Percentiles rank a stretch among this genome's conserved stretches.
These are phyloP conservation scores for Leptothorax acervorum DNA, from an alignment of 2,888 invertebrate genomes.

Conservation along the genomic window DNA sequence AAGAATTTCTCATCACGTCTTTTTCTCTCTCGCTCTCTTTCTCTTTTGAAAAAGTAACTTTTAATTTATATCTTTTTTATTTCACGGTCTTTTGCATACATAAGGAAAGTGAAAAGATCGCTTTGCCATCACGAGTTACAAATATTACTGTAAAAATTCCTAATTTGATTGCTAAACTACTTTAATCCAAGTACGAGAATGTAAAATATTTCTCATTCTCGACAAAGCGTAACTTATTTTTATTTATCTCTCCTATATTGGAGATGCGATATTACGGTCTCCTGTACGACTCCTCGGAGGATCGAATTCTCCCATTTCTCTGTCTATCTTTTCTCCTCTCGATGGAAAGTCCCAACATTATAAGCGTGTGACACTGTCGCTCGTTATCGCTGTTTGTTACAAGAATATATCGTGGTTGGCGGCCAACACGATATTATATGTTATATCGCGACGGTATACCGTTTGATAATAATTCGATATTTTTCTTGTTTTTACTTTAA, in stretches of 20 bases:
- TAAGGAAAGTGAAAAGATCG: not conserved
- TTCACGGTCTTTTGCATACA: not conserved
- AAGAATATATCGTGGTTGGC: slow-evolving; percentile 4
- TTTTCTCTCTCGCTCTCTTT: not conserved
- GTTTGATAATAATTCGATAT: not conserved
- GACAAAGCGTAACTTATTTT: not conserved
- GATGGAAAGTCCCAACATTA: not conserved
- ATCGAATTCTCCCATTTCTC: not conserved
- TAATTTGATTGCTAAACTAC: not conserved
- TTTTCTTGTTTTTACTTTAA: not conserved
- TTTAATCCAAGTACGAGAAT: slow-evolving; percentile 13
- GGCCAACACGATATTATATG: not conserved
- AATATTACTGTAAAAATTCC: slow-evolving; percentile 3
- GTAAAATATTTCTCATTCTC: not conserved
- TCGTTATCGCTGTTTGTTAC: slow-evolving; percentile 18
- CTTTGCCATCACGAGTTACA: not conserved
- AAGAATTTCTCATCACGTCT: not conserved
- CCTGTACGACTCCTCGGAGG: not conserved
- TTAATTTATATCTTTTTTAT: slow-evolving; percentile 1
- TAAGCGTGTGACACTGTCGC: not conserved
- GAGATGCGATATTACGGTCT: not conserved
- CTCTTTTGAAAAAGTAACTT: not conserved
- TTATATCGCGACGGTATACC: not conserved
- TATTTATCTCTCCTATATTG: slow-evolving; percentile 8
- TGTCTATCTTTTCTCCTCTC: not conserved